Base-by-base conservation (phyloP, 2,888 invertebrate genomes). In the Aromia moschata region DNA sequence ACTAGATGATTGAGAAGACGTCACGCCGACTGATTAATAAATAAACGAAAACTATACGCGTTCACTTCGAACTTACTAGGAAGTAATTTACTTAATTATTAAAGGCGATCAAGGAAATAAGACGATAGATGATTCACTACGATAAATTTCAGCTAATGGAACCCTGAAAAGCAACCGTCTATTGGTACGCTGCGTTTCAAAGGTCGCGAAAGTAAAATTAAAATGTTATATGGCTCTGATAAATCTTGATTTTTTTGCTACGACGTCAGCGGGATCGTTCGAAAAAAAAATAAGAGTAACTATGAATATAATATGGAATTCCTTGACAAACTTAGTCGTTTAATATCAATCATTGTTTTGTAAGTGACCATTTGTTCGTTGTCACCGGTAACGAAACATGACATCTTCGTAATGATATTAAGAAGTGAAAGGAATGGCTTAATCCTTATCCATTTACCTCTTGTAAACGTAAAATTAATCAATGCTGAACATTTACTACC, bases 191-290 rank as follows among this genome's bases (percentile, higher is more conserved):
- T 41, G 11, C 15, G n/a, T 15, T 20, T 41, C 20, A 41, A 9
- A 41, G 41, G 20, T 41, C 41, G 20, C 20, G 11, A 20, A 41
- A 17, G 41, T 41, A 41, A 41, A 41, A 41, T 17, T 41, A 17
- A 20, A 41, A 41, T 41, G n/a, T 33, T 33, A 10, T 33, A 25
- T 33, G 33, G n/a, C 5, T 2, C 33, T 33, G n/a, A 33, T 11
- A 11, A 33, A 33, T 33, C 7, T 33, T 33, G 11, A 33, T n/a
- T 33, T 7, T 11, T 33, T 33, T 33, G 5, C 4, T 25, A 4
- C 25, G 4, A 25, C 25, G 25, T 25, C 25, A 25, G 9, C 25
- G 5, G 9, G 9, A 25, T 9, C 4, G 9, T 25, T 25, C 25
- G 25, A 25, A 25, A 25, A 25, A 4, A 25, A 25, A 25, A 5